These are phyloP conservation scores for Myanophis thanlyinensis DNA, from an alignment of 2,113 vertebrate species.

Conservation along the genomic window DNA sequence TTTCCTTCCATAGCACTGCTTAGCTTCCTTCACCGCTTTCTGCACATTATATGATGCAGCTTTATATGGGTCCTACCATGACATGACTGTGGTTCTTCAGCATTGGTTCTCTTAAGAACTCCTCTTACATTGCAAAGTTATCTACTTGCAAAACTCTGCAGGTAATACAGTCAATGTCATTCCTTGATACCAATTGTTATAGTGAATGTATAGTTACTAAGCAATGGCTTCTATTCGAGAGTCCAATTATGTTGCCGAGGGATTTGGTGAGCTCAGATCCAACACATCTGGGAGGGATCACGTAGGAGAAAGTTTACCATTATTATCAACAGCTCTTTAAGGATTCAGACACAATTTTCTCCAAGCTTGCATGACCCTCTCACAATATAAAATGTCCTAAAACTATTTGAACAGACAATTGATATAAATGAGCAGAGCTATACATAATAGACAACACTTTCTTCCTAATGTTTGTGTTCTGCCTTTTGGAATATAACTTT, in stretches of 20 bases:
- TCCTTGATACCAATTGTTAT: background rate
- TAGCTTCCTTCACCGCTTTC: no score
- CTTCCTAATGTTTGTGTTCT: background rate
- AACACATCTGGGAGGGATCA: background rate
- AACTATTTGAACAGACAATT: background rate
- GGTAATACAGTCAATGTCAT: background rate
- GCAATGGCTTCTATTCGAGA: background rate
- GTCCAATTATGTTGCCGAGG: background rate
- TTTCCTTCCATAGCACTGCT: no score
- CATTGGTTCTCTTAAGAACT: background rate
- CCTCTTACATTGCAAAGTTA: background rate
- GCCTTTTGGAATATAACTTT: background rate
- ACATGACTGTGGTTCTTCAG: background rate
- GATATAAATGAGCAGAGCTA: background rate
- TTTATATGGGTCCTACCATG: no score
- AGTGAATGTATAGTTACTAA: background rate
- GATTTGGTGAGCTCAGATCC: background rate
- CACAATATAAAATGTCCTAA: background rate
- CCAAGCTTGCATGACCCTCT: background rate
- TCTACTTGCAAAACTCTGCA: background rate
- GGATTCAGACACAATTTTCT: background rate
- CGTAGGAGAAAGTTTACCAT: background rate
- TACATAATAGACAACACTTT: background rate
- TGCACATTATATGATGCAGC: no score
- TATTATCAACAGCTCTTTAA: background rate